phyloP scores from a whole-genome alignment of 2,113 vertebrate species.

The Tragelaphus buxtoni region DNA sequence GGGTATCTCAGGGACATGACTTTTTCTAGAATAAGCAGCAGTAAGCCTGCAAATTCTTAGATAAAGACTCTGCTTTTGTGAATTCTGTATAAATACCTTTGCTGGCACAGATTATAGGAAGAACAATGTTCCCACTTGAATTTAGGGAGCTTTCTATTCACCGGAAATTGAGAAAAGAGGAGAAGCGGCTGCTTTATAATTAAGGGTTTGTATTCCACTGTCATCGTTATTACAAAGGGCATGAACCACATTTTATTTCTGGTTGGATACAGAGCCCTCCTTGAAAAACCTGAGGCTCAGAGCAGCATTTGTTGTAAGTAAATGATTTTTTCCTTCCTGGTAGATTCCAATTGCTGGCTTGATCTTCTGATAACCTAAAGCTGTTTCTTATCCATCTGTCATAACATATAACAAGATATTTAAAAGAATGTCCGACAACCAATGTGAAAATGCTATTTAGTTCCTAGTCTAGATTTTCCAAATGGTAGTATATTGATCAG shows the following conservation, averaged over 20 bases:
- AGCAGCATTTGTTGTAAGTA: background rate
- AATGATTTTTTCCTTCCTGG: background rate
- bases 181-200: background rate
- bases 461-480: constrained; percentile 47
- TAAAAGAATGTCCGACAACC: constrained; percentile 54
- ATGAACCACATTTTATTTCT: background rate
- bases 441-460: constrained; percentile 32
- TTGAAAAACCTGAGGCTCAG: background rate
- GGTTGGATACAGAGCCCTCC: background rate
- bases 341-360: constrained; percentile 14
- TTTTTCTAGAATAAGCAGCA: background rate
- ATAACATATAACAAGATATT: constrained; percentile 49
- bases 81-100: background rate
- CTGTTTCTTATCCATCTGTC: constrained; percentile 38
- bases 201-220: constrained; percentile 3
- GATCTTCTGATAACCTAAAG: constrained; percentile 50
- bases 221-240: background rate
- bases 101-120: background rate
- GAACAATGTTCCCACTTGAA: background rate
- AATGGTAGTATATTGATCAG: constrained; percentile 64
- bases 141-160: background rate
- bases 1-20: background rate
- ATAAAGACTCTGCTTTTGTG: background rate
- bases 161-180: background rate
- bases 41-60: constrained; percentile 2